Evolutionary conservation across 2,113 vertebrate genomes (phyloP), one percentile per base, ranked within the genome.

Genomic region (Athene noctua): DNA sequence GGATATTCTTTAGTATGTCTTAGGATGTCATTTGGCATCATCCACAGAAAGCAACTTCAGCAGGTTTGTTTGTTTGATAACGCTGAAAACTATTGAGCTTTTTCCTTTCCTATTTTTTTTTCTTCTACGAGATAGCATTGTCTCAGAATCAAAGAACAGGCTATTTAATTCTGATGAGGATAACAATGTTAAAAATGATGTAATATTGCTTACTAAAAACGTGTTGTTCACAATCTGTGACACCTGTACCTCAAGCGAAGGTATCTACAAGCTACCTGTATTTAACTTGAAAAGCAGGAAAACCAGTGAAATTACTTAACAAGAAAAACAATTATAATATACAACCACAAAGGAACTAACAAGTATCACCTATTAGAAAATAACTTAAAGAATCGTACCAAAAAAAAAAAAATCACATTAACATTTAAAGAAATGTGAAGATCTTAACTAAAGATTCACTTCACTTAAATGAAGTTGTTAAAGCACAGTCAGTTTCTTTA

Each of bases 1-100:
- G 97, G 96, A 97, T 98, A 94, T 94, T 96, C 96, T 98, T 92
- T 87, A 96, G 92, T 93, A 61, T 86, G 89, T 66, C 92, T 97
- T 66, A 84, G 88, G 91, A 82, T 77, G 86, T 94, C 67, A 94
- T 74, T 68, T 91, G 97, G 94, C 90, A 96, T 92, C 71, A 90
- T 59, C 94, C 90, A 86, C 0, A 88, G 75, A 91, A 95, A 95
- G 79, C 92, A 97, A 94, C 47, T 92, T 92, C 29, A 78, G 88
- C 57, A 96, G 97, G 57, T 93, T 68, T 38, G 51, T 71, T 61
- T 95, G 86, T 63, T 78, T 66, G 77, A 68, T 74, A 95, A 52
- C 29, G 87, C n/a, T 92, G 80, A 32, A 84, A 86, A 78, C 34
- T 3, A 70, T 1, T 0, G 1, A 82, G 23, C 10, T 78, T 82